A percentile compares a stretch with the other conserved stretches of the same genome.
phyloP scores from a whole-genome alignment of 2,797 vertebrate genomes.

The Sternarchorhynchus goeldii region DNA sequence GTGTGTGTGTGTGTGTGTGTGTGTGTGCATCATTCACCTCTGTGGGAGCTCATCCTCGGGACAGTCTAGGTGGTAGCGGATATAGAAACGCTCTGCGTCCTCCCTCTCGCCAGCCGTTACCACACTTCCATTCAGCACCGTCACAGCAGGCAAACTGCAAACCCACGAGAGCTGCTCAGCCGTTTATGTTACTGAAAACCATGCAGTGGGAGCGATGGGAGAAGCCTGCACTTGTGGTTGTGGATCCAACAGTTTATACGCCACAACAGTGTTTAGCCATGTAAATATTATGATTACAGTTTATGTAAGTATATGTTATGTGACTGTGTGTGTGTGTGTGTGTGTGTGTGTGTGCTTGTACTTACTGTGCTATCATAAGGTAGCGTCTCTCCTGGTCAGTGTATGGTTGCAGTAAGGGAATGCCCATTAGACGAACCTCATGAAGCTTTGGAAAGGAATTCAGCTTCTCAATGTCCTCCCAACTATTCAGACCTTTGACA shows the following conservation, averaged over 20 bases:
- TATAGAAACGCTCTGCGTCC: slow-evolving; percentile 96
- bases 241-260: background rate
- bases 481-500: slow-evolving; percentile 83
- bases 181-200: background rate
- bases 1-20: background rate
- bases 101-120: slow-evolving; percentile 88
- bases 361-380: slow-evolving; percentile 86
- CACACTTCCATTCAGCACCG: slow-evolving; percentile 88
- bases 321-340: slow-evolving; percentile 5
- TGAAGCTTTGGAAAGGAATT: slow-evolving; percentile 92
- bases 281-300: background rate
- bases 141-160: slow-evolving; percentile 87
- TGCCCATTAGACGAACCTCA: slow-evolving; percentile 89
- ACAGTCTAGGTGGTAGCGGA: slow-evolving; percentile 87
- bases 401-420: slow-evolving; percentile 90
- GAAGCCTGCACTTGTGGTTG: background rate
- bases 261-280: background rate
- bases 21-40: slow-evolving; percentile 74
- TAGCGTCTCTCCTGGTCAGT: slow-evolving; percentile 87
- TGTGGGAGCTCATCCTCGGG: slow-evolving; percentile 85
- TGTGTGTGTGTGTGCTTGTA: slow-evolving; percentile 27
- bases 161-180: slow-evolving; percentile 3
- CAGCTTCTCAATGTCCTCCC: slow-evolving; percentile 93
- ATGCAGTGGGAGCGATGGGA: background rate
- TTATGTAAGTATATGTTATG: background rate